Base-by-base conservation (phyloP, 2,888 invertebrate species). In the Meloe dianella region DNA sequence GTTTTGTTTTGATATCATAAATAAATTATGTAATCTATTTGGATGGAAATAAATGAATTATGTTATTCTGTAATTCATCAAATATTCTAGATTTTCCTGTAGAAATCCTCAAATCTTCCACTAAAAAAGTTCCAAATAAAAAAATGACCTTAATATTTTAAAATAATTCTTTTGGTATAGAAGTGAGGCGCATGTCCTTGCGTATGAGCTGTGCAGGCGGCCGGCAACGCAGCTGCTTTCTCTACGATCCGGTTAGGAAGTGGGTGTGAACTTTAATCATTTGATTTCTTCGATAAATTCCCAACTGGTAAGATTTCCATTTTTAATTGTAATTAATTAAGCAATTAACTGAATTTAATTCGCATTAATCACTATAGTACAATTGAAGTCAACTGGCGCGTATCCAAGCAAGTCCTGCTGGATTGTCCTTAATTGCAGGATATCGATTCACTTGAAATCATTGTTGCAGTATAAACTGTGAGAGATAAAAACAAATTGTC, bases 11-110 rank as follows among this genome's bases (percentile, higher is more conserved):
- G 2, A 59, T 14, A 32, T 60, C n/a, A 60, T 38, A 24, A n/a
- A 27, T 63, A 22, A 63, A 35, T 32, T 51, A 61, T 67, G 22
- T 64, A 66, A 63, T 66, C 22, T 59, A 65, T 66, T 62, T 67
- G 67, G 67, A 67, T 60, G 67, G 63, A 63, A 67, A 67, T 66
- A 66, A 63, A 66, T 41, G 38, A 56, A 41, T 65, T 61, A 61
- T 66, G 6, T 41, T 41, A 41, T 5, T 41, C 17, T 3, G 2
- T 41, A 7, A 17, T 17, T 17, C 10, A 38, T 17, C n/a, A n/a
- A n/a, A 17, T n/a, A n/a, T n/a, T 17, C 41, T 14, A 7, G 7
- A n/a, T 17, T 41, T 17, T 41, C 41, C 41, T 17, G 35, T 8
- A 32, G 32, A 10, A 32, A 32, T 1, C 32, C 7, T 32, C 32